These are phyloP conservation scores for Drosophila kikkawai DNA, from an alignment of 1,140 invertebrate species.

Conservation along the genomic window DNA sequence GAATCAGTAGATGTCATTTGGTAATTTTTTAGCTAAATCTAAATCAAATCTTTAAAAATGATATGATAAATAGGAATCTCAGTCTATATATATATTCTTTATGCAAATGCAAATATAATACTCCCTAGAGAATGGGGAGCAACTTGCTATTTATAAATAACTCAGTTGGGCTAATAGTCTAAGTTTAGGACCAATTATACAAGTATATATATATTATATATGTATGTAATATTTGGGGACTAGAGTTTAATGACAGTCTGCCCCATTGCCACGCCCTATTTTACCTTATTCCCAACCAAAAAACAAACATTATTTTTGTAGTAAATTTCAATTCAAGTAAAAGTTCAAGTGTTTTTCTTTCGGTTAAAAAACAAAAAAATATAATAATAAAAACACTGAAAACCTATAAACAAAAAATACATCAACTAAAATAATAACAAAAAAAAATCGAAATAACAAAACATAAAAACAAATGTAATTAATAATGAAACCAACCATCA, in stretches of 20 bases:
- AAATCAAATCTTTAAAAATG: too few relatives aligned
- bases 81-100: background rate
- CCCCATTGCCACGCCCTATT: constrained; percentile 9
- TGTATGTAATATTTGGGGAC: background rate
- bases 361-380: constrained; percentile 44
- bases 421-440: constrained; percentile 30
- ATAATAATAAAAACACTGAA: constrained; percentile 34
- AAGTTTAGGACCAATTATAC: background rate
- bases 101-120: background rate
- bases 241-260: background rate
- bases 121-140: background rate
- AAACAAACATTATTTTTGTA: constrained; percentile 27
- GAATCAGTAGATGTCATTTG: too few relatives aligned
- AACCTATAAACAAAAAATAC: constrained; percentile 25
- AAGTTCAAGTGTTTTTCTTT: constrained; percentile 74
- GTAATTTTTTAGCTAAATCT: too few relatives aligned
- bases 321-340: constrained; percentile 49
- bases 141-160: background rate
- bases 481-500: constrained; percentile 7
- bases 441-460: constrained; percentile 14
- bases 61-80: background rate
- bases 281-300: background rate
- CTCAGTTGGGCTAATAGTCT: background rate
- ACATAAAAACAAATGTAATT: constrained; percentile 9
- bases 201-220: background rate